Evolutionary conservation across 2,113 vertebrate species (phyloP), one percentile per base, ranked within the genome.

Genomic region (zebrafish (Danio rerio)): DNA sequence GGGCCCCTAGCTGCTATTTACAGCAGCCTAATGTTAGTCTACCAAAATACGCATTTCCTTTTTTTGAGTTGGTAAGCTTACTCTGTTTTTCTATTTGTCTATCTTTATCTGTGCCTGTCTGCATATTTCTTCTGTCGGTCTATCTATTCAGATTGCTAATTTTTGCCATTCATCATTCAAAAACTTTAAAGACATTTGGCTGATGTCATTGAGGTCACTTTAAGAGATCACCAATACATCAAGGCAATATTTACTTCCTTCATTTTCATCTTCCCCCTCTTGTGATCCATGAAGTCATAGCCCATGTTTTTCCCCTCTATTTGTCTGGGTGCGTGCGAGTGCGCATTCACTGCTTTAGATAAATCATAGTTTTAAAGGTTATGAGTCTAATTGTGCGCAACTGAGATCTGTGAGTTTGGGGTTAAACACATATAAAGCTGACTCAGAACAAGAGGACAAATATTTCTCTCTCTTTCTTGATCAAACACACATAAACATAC

Each of bases 371-470:
- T 59, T 59, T 42, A 86, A 86, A 81, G 82, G 73, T 81, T 86
- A 81, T 47, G 73, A 81, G 78, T 58, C 68, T 20, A 78, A 45
- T 77, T 80, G 43, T 84, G 53, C 68, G 82, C 82, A 84, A 86
- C 78, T 70, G 81, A 86, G 58, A 86, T 7, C 50, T 83, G 82
- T 83, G 78, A 73, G 85, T 84, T 86, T 86, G 73, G 85, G 85
- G 82, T 86, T 82, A 87, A 40, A 80, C 85, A 81, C 78, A 76
- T 85, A 88, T 89, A 87, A 93, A 58, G 90, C 89, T 92, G 92
- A 94, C 72, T 93, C 90, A 94, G 83, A 84, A 11, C 13, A 81
- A 91, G 86, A 93, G 90, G 82, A 93, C 92, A 93, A 91, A 93
- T 88, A 50, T 78, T 78, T 83, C 7, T 75, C 47, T 83, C 7